Evolutionary conservation across 2,113 vertebrate species (phyloP).

Genomic region (Panurus biarmicus): DNA sequence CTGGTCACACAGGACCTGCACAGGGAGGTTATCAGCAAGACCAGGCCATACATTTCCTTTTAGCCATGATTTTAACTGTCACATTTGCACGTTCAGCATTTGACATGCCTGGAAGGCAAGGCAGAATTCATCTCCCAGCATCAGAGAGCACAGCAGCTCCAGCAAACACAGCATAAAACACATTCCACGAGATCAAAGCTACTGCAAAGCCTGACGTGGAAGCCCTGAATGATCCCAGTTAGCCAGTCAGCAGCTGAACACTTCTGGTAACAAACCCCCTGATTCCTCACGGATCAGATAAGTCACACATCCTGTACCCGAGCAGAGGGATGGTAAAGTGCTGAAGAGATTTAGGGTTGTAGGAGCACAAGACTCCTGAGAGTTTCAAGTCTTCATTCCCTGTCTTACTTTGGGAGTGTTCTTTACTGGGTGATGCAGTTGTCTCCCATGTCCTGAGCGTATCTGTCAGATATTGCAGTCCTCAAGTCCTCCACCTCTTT

Average conservation of each 20-base stretch:
- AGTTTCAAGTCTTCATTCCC: conserved; percentile 15
- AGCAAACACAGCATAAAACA: conserved; percentile 32
- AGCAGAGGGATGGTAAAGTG: conserved; percentile 23
- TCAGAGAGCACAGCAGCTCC: conserved; percentile 11
- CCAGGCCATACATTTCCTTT: not conserved
- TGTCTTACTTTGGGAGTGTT: conserved; percentile 4
- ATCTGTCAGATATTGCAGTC: conserved; percentile 89
- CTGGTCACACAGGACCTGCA: not conserved
- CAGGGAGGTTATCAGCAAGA: not conserved
- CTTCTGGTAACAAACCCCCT: not conserved
- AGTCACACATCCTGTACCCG: not conserved
- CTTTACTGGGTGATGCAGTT: conserved; percentile 91
- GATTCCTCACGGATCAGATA: not conserved
- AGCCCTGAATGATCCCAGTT: conserved; percentile 6
- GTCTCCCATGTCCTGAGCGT: conserved; percentile 98
- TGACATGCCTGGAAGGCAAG: conserved; percentile 26
- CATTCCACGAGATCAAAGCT: conserved; percentile 53
- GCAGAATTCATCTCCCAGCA: conserved; percentile 29
- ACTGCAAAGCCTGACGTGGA: not conserved
- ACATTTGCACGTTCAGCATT: conserved; percentile 5
- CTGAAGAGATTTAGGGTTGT: not conserved
- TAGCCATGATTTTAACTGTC: not conserved
- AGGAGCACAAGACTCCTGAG: conserved; percentile 1
- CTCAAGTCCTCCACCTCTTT: conserved; percentile 89
- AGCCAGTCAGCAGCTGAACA: conserved; percentile 1